Conservation (phyloP, 2,888 invertebrate species). For the Archips xylosteana region DNA sequence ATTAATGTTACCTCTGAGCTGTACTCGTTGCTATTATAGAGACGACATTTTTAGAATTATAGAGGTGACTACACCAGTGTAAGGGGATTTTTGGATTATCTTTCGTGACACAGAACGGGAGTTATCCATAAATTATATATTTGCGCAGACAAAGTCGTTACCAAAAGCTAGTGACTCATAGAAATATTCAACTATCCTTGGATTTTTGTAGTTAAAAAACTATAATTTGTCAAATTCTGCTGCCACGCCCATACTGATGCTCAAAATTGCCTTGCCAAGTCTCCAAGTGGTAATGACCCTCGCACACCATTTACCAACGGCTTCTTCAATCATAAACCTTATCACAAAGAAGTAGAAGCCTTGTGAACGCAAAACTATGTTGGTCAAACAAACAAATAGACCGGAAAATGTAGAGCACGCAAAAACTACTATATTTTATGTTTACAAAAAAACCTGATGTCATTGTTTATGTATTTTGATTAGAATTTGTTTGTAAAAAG, state of each 20-base stretch:
- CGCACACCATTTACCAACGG: constrained; percentile 7
- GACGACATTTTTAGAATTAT: no score
- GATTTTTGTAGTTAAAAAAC: constrained; percentile 22
- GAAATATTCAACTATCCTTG: background rate
- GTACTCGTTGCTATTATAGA: no score
- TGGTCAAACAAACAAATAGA: constrained; percentile 54
- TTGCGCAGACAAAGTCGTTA: no score
- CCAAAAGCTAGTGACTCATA: no score
- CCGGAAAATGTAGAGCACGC: constrained; percentile 53
- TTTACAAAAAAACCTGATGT: constrained; percentile 39
- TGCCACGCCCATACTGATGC: constrained; percentile 30
- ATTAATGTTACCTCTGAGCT: no score
- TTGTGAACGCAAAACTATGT: constrained; percentile 39
- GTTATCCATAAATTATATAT: no score
- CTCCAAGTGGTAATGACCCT: constrained; percentile 25
- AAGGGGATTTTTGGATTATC: no score
- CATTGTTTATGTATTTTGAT: constrained; percentile 41
- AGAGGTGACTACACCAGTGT: no score
- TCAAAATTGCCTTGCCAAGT: constrained; percentile 19
- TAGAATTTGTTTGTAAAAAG: constrained; percentile 30
- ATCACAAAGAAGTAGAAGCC: background rate
- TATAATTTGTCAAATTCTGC: constrained; percentile 36
- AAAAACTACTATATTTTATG: constrained; percentile 46
- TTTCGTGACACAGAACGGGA: no score
- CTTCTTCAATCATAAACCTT: background rate